Conservation (phyloP, 1,140 invertebrate species). For the Drosophila dunni region DNA sequence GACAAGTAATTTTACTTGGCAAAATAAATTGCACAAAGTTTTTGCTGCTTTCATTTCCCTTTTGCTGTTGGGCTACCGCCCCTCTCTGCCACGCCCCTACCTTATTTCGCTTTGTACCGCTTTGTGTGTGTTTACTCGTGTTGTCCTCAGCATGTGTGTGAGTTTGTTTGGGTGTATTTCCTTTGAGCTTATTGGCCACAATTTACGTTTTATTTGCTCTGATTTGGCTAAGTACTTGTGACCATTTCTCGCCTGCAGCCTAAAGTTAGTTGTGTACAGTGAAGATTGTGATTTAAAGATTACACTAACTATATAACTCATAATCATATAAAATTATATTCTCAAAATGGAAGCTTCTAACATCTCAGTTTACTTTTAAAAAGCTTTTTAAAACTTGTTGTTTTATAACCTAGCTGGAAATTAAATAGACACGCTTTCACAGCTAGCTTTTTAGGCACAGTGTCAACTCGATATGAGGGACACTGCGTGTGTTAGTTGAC, state of each 20-base stretch:
- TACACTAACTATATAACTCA: too few relatives aligned
- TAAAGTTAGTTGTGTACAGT: background rate
- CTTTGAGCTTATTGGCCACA: conserved; percentile 64
- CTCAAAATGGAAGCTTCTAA: too few relatives aligned
- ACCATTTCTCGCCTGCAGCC: background rate
- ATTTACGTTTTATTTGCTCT: conserved; percentile 63
- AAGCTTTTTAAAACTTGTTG: too few relatives aligned
- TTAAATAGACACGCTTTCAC: too few relatives aligned
- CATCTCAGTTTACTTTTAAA: too few relatives aligned
- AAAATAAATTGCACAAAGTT: conserved; percentile 81
- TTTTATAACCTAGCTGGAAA: too few relatives aligned
- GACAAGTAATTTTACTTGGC: conserved; percentile 82
- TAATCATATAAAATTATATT: too few relatives aligned
- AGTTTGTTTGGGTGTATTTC: background rate
- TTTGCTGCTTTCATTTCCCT: conserved; percentile 29
- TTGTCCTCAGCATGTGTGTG: conserved; percentile 7
- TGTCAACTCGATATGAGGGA: background rate
- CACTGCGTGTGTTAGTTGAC: conserved; percentile 54
- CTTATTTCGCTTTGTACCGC: conserved; percentile 42
- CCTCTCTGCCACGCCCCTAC: background rate
- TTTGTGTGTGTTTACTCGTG: conserved; percentile 27
- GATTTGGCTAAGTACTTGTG: conserved; percentile 38
- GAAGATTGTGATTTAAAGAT: background rate
- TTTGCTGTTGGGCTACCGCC: conserved; percentile 39
- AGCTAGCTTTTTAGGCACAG: background rate